phyloP scores from a whole-genome alignment of 2,888 invertebrate species.

The Leucozona laternaria region DNA sequence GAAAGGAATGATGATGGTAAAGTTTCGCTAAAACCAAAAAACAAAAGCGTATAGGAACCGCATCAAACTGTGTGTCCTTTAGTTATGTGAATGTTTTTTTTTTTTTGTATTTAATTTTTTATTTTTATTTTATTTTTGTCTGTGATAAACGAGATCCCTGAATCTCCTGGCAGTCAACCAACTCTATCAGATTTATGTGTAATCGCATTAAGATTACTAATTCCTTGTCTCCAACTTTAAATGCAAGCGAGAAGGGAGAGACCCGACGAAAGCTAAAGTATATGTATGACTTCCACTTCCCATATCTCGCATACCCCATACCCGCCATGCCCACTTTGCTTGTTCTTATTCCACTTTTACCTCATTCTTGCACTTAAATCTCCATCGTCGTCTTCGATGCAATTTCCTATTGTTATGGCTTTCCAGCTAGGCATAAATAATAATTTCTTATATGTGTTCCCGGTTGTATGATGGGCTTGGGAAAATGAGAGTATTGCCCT shows the following conservation, averaged over 20 bases:
- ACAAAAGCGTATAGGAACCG: conserved; percentile 38
- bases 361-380: conserved; percentile 47
- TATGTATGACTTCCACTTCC: neutral
- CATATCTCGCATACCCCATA: too few relatives aligned
- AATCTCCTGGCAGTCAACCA: conserved; percentile 71
- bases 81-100: neutral
- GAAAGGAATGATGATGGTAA: neutral
- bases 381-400: conserved; percentile 42
- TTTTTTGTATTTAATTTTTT: conserved; percentile 6
- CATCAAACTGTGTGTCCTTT: conserved; percentile 52
- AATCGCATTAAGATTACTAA: conserved; percentile 74
- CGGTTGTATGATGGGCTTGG: conserved; percentile 39
- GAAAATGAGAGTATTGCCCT: conserved; percentile 74
- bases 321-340: conserved; percentile 11
- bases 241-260: conserved; percentile 13
- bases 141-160: conserved; percentile 65
- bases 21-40: neutral
- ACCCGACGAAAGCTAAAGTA: conserved; percentile 1
- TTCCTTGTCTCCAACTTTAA: conserved; percentile 62
- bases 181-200: conserved; percentile 72
- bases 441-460: conserved; percentile 49
- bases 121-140: conserved; percentile 20
- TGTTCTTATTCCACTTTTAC: conserved; percentile 13
- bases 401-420: conserved; percentile 62
- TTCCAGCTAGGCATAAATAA: conserved; percentile 63